A percentile compares a stretch with the other conserved stretches of the same genome.
phyloP scores from a whole-genome alignment of 2,888 invertebrate species.

The Petrolisthes cinctipes region DNA sequence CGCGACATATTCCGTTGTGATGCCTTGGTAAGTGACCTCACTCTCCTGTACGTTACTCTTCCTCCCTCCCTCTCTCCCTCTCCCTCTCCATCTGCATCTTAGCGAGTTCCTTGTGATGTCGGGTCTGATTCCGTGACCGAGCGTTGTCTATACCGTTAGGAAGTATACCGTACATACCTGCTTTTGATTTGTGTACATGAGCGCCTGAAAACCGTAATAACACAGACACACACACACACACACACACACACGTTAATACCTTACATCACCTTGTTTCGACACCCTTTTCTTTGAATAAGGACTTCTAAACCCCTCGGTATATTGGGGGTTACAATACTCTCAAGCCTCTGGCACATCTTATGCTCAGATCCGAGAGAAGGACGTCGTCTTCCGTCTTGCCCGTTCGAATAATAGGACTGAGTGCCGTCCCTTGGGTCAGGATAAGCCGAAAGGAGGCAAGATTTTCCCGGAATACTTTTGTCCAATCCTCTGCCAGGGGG shows the following conservation, averaged over 20 bases:
- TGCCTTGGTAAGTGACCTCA: too few species aligned
- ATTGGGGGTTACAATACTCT: not conserved
- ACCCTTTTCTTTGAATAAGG: too few species aligned
- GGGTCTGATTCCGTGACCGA: not conserved
- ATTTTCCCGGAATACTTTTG: slow-evolving; percentile 33
- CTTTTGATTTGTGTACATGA: not conserved
- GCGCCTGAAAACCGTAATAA: not conserved
- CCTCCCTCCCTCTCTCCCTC: not conserved
- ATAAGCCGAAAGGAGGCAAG: slow-evolving; percentile 26
- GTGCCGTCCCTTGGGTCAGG: slow-evolving; percentile 37
- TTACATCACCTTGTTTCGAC: too few species aligned
- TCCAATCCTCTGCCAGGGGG: slow-evolving; percentile 19
- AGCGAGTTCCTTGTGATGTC: not conserved
- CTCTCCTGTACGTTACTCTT: too few species aligned
- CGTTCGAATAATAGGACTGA: slow-evolving; percentile 25
- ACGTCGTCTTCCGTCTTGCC: slow-evolving; percentile 6
- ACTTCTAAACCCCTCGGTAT: too few species aligned
- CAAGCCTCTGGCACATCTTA: not conserved
- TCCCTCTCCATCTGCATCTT: not conserved
- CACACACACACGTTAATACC: too few species aligned
- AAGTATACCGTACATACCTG: not conserved
- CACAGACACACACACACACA: not conserved
- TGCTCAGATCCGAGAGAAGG: not conserved
- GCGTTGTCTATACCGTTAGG: not conserved
- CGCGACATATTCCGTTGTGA: too few species aligned